Conservation (phyloP, 2,888 invertebrate species). For the Sinohyriopsis cumingii region DNA sequence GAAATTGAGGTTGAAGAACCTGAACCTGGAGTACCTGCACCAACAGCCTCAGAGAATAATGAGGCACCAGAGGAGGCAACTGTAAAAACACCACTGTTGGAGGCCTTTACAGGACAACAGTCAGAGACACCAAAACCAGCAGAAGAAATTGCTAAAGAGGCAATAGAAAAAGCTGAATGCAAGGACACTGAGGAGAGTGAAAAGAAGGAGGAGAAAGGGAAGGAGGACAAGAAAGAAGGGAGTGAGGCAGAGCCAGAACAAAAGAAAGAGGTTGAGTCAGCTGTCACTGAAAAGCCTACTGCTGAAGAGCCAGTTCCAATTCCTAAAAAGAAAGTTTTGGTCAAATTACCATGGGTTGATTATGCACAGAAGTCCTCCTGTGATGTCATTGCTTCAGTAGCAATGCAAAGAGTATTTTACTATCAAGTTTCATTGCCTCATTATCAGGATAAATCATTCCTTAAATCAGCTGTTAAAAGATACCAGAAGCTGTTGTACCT, state of each 20-base stretch:
- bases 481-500: slow-evolving; percentile 72
- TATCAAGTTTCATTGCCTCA: slow-evolving; percentile 74
- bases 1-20: not conserved
- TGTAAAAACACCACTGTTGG: not conserved
- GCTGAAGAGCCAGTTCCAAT: slow-evolving; percentile 21
- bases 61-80: slow-evolving; percentile 15
- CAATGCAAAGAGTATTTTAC: slow-evolving; percentile 73
- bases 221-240: slow-evolving; percentile 1
- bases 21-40: no score
- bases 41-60: slow-evolving; percentile 2
- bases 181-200: slow-evolving; percentile 6
- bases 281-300: slow-evolving; percentile 32
- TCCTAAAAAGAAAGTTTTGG: slow-evolving; percentile 11
- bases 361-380: slow-evolving; percentile 61
- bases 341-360: slow-evolving; percentile 24
- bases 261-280: slow-evolving; percentile 15
- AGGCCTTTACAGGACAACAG: not conserved
- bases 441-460: slow-evolving; percentile 71
- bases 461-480: slow-evolving; percentile 70
- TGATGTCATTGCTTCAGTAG: slow-evolving; percentile 70
- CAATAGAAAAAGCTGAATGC: not conserved
- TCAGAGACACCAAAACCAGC: not conserved
- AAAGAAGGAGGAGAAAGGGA: slow-evolving; percentile 2
- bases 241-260: not conserved
- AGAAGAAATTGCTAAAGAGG: not conserved